phyloP scores from a whole-genome alignment of 2,113 vertebrate species.

The Clarias macrocephalus region DNA sequence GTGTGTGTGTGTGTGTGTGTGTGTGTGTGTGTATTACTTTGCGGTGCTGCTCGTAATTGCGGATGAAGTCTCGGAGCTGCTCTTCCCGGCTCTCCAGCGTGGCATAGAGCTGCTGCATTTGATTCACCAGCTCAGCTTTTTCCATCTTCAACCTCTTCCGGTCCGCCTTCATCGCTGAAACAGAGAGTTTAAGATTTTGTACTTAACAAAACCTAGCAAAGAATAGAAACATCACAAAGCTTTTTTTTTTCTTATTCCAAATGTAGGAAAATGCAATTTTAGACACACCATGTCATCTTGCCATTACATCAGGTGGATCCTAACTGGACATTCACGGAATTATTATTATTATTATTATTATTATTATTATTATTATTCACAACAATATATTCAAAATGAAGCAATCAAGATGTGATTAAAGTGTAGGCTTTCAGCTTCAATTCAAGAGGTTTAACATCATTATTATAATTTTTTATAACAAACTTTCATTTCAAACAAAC shows the following conservation, averaged over 20 bases:
- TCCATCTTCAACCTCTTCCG: constrained; percentile 92
- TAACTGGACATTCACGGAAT: too few species aligned
- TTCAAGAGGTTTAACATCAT: too few species aligned
- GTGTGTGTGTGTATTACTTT: constrained; percentile 75
- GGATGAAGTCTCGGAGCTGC: constrained; percentile 96
- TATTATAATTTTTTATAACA: too few species aligned
- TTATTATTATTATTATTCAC: too few species aligned
- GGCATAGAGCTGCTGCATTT: constrained; percentile 98
- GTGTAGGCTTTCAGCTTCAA: too few species aligned
- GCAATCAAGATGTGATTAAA: too few species aligned
- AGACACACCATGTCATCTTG: background rate
- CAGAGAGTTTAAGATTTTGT: background rate
- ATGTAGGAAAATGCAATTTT: background rate
- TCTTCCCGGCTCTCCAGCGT: constrained; percentile 96
- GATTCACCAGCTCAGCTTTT: constrained; percentile 93
- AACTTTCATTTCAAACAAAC: too few species aligned
- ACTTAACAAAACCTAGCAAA: background rate
- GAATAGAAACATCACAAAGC: background rate
- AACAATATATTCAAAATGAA: too few species aligned
- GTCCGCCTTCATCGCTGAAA: constrained; percentile 94
- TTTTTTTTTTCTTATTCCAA: background rate
- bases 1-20: background rate
- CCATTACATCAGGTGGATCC: background rate
- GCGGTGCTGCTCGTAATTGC: constrained; percentile 97
- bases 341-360: too few species aligned